Base-by-base conservation (phyloP, 1,140 invertebrate species). In the Drosophila willistoni region DNA sequence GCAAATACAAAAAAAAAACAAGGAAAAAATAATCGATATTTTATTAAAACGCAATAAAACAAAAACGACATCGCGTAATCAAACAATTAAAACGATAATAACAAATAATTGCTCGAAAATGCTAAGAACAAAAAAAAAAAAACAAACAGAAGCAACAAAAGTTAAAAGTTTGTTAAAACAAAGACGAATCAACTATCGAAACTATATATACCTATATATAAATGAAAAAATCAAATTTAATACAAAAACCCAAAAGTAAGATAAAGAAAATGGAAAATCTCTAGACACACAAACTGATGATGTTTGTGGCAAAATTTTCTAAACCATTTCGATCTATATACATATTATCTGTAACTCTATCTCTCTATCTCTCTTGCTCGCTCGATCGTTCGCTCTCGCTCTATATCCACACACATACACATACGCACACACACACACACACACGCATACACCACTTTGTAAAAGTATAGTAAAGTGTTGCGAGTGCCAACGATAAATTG, bases 381-480 rank as follows among this genome's bases (percentile, higher is more conserved):
- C 33, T 51, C 47, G 44, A 42, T 69, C 57, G 65, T 17, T 75
- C 42, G 69, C 41, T 61, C 36, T 70, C 66, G 77, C 62, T 42
- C 60, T 41, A 71, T 65, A 71, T 42, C 71, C 62, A 71, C 36
- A 69, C 64, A 73, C 29, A 51, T 17, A 47, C 59, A 60, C 39
- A 64, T 55, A 51, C 4, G 22, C 3, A 51, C 9, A 22, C 2
- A 19, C 19, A 51, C 51, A 67, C 71, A 66, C 71, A 69, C 33
- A 55, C 14, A 68, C 22, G 64, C 19, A 68, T 22, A 64, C 73
- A 64, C 61, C 41, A 72, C 56, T 73, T 81, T 86, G 82, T 87
- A 87, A 87, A 89, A 87, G 83, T 87, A 87, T 87, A 89, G 83
- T 87, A 87, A 87, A 79, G 83, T 87, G 83, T 87, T 86, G 72